A percentile compares a stretch with the other conserved stretches of the same genome.
These are phyloP conservation scores for Cydia splendana DNA, from an alignment of 1,140 invertebrate genomes.

Conservation along the genomic window DNA sequence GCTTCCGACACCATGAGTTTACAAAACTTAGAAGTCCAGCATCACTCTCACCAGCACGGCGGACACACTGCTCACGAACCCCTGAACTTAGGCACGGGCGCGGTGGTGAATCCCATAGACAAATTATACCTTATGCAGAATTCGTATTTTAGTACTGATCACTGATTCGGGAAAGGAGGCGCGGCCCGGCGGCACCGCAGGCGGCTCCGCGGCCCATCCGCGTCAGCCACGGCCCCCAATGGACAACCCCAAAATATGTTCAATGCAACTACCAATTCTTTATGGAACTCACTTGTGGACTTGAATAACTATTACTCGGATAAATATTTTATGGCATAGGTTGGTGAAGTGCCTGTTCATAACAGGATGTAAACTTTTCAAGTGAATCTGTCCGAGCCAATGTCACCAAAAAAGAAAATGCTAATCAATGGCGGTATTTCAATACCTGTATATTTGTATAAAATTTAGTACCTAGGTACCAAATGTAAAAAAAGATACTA, in stretches of 20 bases:
- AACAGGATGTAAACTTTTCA: background rate
- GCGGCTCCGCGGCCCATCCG: conserved; percentile 46
- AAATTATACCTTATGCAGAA: conserved; percentile 99
- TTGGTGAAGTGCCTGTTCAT: background rate
- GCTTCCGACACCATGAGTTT: conserved; percentile 88
- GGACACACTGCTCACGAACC: conserved; percentile 80
- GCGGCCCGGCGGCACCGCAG: conserved; percentile 41
- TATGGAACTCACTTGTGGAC: conserved; percentile 18
- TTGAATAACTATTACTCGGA: conserved; percentile 17
- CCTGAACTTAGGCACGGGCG: conserved; percentile 81
- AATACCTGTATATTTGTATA: background rate
- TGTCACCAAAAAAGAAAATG: background rate
- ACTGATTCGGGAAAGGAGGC: conserved; percentile 69
- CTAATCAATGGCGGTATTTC: background rate
- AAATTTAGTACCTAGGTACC: background rate
- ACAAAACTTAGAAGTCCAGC: conserved; percentile 84
- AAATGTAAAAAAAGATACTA: background rate
- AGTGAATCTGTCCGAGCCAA: background rate
- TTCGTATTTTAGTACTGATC: conserved; percentile 92
- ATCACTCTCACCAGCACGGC: conserved; percentile 79
- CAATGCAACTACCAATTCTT: conserved; percentile 2
- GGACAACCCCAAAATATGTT: background rate
- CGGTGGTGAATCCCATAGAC: conserved; percentile 95
- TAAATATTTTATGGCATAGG: conserved; percentile 13
- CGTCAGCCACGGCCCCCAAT: conserved; percentile 52